Base-by-base conservation (phyloP, 2,113 vertebrate genomes). In the Onychorhynchus coronatus region DNA sequence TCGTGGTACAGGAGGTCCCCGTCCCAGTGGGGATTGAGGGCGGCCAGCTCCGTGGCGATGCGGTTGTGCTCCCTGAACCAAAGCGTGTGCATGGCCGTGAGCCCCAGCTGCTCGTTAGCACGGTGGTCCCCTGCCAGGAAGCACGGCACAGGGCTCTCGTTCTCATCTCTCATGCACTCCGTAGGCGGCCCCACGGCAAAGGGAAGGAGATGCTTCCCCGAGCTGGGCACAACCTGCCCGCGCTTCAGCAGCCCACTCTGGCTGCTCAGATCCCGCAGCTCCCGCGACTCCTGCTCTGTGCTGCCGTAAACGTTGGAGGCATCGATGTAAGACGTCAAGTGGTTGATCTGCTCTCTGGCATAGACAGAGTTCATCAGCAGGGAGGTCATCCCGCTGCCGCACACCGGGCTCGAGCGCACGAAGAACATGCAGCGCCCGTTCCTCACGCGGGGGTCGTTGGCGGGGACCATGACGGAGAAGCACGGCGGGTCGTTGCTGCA, bases 51-150 rank as follows among this genome's bases (percentile, higher is more conserved):
- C 0, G 22, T 2, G 52, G 97, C 97, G 0, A 98, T 2, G 3
- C 97, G 98, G 88, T 98, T 98, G 93, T 98, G 98, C 90, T 98
- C 98, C 28, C 98, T 86, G 91, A 98, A 98, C 98, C 98, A 98
- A 6, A 98, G 83, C 0, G 97, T 98, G 95, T 98, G 98, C 97
- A 98, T 97, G 84, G 98, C 91, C 0, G 98, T 98, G 53, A 98
- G 95, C 24, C 84, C 98, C 84, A 98, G 91, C 90, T 98, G 98
- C 85, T 98, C 98, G 0, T 98, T 98, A 94, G 98, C 97, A 1
- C 98, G 96, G 88, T 98, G 97, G 50, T 98, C 98, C 18, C 98
- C 98, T 0, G 98, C 97, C 80, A 98, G 88, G 92, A 98, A 98
- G 85, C 98, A 98, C 0, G 96, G 98, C 84, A 98, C 97, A 0